Evolutionary conservation across 2,888 invertebrate species (phyloP).

Genomic region (Tetanocera ferruginea): DNA sequence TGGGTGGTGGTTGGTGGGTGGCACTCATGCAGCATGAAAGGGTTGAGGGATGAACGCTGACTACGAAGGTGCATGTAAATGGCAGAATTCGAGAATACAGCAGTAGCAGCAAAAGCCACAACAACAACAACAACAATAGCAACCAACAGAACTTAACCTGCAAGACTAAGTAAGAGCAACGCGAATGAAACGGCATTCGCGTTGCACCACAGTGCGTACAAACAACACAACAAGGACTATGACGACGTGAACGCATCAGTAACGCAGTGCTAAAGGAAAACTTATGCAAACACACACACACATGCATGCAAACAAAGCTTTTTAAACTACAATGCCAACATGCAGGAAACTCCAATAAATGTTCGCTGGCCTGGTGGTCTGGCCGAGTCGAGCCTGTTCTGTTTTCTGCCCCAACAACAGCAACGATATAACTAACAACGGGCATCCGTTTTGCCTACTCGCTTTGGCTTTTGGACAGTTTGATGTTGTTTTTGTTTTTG

Average conservation of each 20-base stretch:
- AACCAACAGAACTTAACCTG: not conserved
- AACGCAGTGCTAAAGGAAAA: constrained; percentile 17
- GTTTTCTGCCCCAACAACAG: not conserved
- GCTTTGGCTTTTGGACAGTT: constrained; percentile 23
- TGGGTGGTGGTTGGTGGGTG: not conserved
- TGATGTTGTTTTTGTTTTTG: constrained; percentile 12
- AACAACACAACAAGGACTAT: not conserved
- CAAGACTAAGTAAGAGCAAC: not conserved
- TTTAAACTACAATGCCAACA: not conserved
- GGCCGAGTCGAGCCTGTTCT: not conserved
- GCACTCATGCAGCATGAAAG: not conserved
- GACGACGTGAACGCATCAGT: constrained; percentile 9
- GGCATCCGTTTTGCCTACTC: constrained; percentile 21
- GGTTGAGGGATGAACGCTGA: not conserved
- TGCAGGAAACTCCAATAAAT: constrained; percentile 9
- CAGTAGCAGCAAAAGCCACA: not conserved
- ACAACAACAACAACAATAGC: not conserved
- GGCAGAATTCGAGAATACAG: not conserved
- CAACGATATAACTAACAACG: not conserved
- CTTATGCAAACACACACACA: not conserved
- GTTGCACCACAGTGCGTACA: not conserved
- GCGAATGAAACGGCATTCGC: not conserved
- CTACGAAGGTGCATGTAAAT: not conserved
- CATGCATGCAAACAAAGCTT: not conserved
- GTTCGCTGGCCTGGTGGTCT: not conserved